Evolutionary conservation across 2,113 vertebrate species (phyloP), one percentile per base, ranked within the genome.

Genomic region (Microtus oregoni): DNA sequence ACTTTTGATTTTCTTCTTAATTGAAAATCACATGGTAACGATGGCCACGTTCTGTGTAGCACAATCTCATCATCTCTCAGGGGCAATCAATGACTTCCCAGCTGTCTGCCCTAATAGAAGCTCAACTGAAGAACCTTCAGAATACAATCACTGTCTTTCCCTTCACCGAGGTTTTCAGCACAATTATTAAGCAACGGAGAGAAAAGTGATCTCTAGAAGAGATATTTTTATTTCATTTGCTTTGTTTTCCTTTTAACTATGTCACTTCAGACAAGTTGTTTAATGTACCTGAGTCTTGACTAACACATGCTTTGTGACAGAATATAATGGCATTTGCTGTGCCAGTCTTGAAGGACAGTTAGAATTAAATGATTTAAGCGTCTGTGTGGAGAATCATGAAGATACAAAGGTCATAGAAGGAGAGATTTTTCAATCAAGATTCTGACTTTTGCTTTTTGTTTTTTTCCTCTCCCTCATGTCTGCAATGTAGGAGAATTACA

Each of bases 1-100:
- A 97, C 67, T 94, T 98, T 92, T 96, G 93, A 94, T 97, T 97
- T 97, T 83, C 44, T 97, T 97, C 96, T 93, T 98, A 96, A 97
- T 94, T 96, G 96, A 94, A 97, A 98, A 98, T 96, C 92, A 95
- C 63, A 90, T 79, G 94, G 86, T 72, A 97, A 98, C 38, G 17
- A 89, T 52, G 83, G 82, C 70, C 92, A 97, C 97, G 92, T 95
- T 96, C 50, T 28, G 2, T 93, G 87, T 44, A 95, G 86, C 67
- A 58, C 90, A 93, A 97, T 97, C 97, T 92, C 38, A 95, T 97
- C 94, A 97, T 97, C 91, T 94, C 41, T 9, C 75, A 94, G 97
- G 52, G 95, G 61, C 11, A 97, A 97, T 93, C 91, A 81, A 65
- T 96, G 92, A 81, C 97, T 97, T 96, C 55, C 96, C 83, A 97